These are phyloP conservation scores for Hesperia comma DNA, from an alignment of 2,888 invertebrate species.

Conservation along the genomic window DNA sequence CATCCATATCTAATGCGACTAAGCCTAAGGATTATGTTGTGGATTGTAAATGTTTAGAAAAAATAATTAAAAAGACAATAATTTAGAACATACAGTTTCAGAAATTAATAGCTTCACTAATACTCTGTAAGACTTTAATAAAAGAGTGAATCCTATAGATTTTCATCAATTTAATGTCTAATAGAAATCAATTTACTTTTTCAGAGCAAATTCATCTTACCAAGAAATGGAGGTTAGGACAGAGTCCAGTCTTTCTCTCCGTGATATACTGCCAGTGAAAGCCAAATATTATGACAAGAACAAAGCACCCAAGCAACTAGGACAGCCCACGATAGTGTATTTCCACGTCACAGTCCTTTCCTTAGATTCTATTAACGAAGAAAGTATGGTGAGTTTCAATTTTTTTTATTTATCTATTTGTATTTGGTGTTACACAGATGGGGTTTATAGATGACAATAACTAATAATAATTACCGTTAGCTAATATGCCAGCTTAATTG, in stretches of 20 bases:
- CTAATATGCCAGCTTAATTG: no score
- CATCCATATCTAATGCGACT: not conserved
- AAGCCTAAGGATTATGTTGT: not conserved
- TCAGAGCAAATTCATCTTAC: constrained; percentile 72
- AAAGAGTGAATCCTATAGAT: no score
- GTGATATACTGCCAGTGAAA: constrained; percentile 92
- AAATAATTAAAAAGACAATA: not conserved
- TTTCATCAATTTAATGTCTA: no score
- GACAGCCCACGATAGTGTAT: constrained; percentile 94
- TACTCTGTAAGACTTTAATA: no score
- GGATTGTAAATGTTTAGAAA: no score
- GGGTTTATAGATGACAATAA: no score
- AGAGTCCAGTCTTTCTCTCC: constrained; percentile 86
- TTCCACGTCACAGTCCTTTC: constrained; percentile 96
- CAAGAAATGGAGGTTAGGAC: constrained; percentile 76
- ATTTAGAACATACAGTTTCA: no score
- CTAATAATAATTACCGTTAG: no score
- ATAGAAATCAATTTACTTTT: constrained; percentile 40
- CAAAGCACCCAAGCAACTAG: constrained; percentile 92
- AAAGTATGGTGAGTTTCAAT: constrained; percentile 91
- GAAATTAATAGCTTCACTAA: no score
- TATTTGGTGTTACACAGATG: no score
- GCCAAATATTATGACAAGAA: constrained; percentile 95
- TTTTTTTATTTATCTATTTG: not conserved
- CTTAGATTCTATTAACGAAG: constrained; percentile 97